A percentile compares a stretch with the other conserved stretches of the same genome.
Conservation (phyloP, 2,888 invertebrate genomes). For the Xestoiulus laeticollis region DNA sequence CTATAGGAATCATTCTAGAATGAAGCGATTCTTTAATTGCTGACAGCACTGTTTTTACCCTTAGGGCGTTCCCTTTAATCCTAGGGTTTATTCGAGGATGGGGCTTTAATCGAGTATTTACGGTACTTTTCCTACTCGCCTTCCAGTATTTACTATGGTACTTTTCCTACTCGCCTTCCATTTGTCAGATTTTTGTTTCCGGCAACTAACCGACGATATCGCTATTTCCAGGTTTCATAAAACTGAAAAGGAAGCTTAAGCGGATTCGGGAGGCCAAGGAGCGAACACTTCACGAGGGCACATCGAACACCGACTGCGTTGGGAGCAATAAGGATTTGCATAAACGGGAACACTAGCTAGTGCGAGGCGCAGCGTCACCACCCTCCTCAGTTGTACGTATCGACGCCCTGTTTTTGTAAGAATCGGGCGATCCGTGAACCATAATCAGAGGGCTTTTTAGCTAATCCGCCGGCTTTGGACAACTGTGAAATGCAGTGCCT, state of each 20-base stretch:
- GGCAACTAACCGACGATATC: neutral
- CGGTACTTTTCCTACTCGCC: too few relatives aligned
- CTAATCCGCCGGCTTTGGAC: neutral
- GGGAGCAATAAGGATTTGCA: conserved; percentile 8
- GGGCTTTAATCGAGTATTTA: too few relatives aligned
- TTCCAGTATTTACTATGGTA: too few relatives aligned
- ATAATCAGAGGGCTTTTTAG: conserved; percentile 13
- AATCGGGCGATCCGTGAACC: neutral
- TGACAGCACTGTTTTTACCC: too few relatives aligned
- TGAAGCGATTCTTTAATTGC: too few relatives aligned
- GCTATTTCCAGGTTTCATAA: conserved; percentile 50
- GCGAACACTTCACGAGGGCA: conserved; percentile 34
- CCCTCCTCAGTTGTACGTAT: neutral
- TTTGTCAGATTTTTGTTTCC: neutral
- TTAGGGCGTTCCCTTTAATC: too few relatives aligned
- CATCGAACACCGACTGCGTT: conserved; percentile 16
- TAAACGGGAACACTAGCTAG: conserved; percentile 3
- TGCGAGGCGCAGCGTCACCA: neutral
- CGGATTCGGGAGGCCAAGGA: conserved; percentile 42
- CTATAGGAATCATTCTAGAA: too few relatives aligned
- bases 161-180: neutral
- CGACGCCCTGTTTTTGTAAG: neutral
- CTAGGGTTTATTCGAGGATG: too few relatives aligned
- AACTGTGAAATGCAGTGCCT: conserved; percentile 37
- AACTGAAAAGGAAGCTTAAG: conserved; percentile 52